Evolutionary conservation across 2,797 vertebrate genomes (phyloP), one percentile per base, ranked within the genome.

Genomic region (Antrozous pallidus): DNA sequence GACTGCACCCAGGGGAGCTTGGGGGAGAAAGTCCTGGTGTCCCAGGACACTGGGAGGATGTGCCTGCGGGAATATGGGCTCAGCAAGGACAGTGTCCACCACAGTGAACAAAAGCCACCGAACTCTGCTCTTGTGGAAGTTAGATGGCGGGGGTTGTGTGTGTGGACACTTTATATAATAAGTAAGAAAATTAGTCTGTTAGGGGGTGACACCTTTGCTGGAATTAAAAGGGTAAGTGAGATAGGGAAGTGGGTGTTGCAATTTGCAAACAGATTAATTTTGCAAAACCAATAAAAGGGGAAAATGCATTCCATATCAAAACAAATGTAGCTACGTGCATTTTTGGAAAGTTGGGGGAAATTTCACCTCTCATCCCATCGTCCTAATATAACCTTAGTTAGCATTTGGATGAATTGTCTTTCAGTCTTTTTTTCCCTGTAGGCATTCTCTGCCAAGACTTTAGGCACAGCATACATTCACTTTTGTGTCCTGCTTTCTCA

Each of bases 361-460:
- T 36, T 78, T 74, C 28, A 45, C 58, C 31, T 84, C 40, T 86
- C 26, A 28, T 9, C 40, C 38, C 13, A 40, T 56, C 18, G 33
- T 5, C 12, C 28, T 69, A 20, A 40, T 38, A 1, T 45, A 54
- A 38, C 69, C n/a, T 7, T 16, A 20, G 33, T 58, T 84, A 45
- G 82, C 56, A 9, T 67, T 71, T 63, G 3, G 31, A 0, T 70
- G 0, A 24, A 14, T 56, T 86, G 84, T 69, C 81, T 90, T 88
- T 61, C 20, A 0, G 4, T 31, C 24, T 54, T 71, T 33, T n/a
- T 24, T 3, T 17, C 69, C 69, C 84, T 18, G 1, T 14, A 12
- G 28, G n/a, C 12, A 3, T 79, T 86, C 78, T 86, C 70, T 93
- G 79, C 14, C 10, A 16, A 86, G 74, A 45, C 33, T 86, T 81